Conservation (phyloP, 2,888 invertebrate species). For the Liposcelis brunnea region DNA sequence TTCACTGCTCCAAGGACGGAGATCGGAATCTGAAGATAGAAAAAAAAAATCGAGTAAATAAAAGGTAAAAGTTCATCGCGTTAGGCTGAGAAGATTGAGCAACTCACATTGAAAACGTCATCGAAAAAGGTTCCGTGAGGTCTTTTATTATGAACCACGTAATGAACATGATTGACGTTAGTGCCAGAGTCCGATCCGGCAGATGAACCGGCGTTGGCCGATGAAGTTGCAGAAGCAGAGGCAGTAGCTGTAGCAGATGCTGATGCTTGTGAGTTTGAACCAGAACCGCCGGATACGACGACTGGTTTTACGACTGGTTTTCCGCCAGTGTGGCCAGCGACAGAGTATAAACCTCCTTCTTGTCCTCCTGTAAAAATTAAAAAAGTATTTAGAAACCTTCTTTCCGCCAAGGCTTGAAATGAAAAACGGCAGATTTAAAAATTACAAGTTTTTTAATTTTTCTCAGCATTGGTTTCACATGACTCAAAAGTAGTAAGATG, state of each 20-base stretch:
- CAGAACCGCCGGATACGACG: not conserved
- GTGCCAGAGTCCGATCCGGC: not conserved
- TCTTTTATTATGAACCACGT: too few relatives aligned
- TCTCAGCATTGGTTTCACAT: too few relatives aligned
- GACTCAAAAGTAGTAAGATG: too few relatives aligned
- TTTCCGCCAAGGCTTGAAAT: too few relatives aligned
- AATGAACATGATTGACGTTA: not conserved
- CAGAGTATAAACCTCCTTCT: conserved; percentile 1
- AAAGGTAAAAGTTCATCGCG: not conserved
- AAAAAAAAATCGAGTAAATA: not conserved
- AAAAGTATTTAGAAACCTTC: too few relatives aligned
- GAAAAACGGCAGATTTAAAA: too few relatives aligned
- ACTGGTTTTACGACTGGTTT: too few relatives aligned
- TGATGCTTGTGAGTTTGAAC: not conserved
- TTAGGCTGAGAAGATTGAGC: not conserved
- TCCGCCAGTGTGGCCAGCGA: not conserved
- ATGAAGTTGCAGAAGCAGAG: not conserved
- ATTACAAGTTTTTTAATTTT: too few relatives aligned
- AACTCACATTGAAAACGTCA: conserved; percentile 4
- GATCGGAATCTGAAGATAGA: conserved; percentile 1
- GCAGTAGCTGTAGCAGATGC: not conserved
- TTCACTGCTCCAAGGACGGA: conserved; percentile 3
- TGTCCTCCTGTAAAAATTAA: too few relatives aligned
- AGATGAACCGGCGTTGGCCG: not conserved
- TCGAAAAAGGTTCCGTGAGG: conserved; percentile 1